These are phyloP conservation scores for Thymallus thymallus DNA, from an alignment of 2,113 vertebrate species.

Conservation along the genomic window DNA sequence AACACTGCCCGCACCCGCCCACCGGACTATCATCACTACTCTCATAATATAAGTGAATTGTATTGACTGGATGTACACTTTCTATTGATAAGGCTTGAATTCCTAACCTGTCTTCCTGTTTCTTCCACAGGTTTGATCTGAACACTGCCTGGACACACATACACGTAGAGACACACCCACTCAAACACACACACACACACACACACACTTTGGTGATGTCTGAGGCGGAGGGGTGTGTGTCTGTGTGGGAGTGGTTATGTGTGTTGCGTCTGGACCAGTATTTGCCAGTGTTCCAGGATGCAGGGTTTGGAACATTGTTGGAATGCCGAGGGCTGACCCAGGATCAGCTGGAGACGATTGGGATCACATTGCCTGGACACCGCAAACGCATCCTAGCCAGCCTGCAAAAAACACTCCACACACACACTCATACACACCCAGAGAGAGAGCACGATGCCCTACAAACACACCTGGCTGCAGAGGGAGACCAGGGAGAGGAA, in stretches of 20 bases:
- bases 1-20: too few species aligned
- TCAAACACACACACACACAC: not conserved
- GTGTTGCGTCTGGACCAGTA: constrained; percentile 88
- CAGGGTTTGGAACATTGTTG: constrained; percentile 61
- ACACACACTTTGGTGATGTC: constrained; percentile 45
- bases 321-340: constrained; percentile 77
- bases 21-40: too few species aligned
- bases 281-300: constrained; percentile 67
- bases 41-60: not conserved
- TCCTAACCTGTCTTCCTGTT: constrained; percentile 6
- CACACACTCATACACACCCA: constrained; percentile 8
- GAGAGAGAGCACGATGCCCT: not conserved
- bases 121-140: constrained; percentile 49
- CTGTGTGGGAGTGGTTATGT: constrained; percentile 79
- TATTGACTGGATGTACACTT: not conserved
- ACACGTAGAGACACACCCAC: constrained; percentile 2
- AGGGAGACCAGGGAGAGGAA: not conserved
- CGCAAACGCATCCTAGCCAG: constrained; percentile 85
- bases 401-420: constrained; percentile 70
- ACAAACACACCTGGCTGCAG: not conserved
- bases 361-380: constrained; percentile 83
- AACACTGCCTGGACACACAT: not conserved
- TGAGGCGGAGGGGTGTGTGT: constrained; percentile 57
- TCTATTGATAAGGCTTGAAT: not conserved
- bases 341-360: constrained; percentile 74